phyloP scores from a whole-genome alignment of 2,888 invertebrate species.

The Psylliodes chrysocephalus region DNA sequence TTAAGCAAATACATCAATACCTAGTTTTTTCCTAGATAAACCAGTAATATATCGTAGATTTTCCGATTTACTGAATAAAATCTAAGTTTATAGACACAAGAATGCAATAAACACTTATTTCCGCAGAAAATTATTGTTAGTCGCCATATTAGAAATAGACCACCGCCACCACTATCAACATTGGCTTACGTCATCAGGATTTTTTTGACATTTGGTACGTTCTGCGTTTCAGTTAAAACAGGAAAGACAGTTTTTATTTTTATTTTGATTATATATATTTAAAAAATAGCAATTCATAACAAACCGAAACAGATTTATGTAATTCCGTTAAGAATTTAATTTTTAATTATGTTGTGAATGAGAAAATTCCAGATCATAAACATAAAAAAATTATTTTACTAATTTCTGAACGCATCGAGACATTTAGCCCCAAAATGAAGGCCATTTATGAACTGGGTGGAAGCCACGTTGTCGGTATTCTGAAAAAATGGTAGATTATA shows the following conservation, averaged over 20 bases:
- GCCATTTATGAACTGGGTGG: slow-evolving; percentile 6
- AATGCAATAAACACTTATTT: slow-evolving; percentile 5
- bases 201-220: not conserved
- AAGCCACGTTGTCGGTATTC: not conserved
- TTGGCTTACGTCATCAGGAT: slow-evolving; percentile 17
- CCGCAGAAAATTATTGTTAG: slow-evolving; percentile 13
- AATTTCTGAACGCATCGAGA: not conserved
- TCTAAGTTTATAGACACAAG: not conserved
- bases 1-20: slow-evolving; percentile 3
- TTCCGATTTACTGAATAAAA: not conserved
- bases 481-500: not conserved
- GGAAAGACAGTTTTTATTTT: no score
- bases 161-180: slow-evolving; percentile 23
- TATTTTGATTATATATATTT: no score
- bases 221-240: no score
- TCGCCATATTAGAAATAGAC: slow-evolving; percentile 18
- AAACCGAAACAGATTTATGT: no score
- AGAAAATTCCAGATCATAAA: no score
- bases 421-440: not conserved
- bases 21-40: not conserved
- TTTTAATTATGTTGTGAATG: no score
- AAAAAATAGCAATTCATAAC: no score
- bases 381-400: no score
- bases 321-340: not conserved
- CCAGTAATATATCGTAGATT: not conserved